A percentile compares a stretch with the other conserved stretches of the same genome.
Conservation (phyloP, 2,797 vertebrate species). For the Periparus ater region DNA sequence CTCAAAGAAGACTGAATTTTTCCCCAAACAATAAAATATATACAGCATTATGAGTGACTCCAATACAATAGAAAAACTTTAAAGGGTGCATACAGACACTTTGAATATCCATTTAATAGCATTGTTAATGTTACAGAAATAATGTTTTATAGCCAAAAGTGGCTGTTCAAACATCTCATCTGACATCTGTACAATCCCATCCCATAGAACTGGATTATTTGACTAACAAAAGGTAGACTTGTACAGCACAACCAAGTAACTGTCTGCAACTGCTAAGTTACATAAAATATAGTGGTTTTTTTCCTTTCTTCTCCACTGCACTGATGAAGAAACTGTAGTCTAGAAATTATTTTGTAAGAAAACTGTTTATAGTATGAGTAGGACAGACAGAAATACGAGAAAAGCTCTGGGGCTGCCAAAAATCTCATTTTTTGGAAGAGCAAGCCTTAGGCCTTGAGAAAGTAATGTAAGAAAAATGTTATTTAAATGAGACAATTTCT, state of each 20-base stretch:
- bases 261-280: slow-evolving; percentile 33
- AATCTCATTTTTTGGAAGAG: slow-evolving; percentile 62
- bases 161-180: background rate
- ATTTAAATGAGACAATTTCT: slow-evolving; percentile 74
- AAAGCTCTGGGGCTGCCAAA: slow-evolving; percentile 54
- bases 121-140: background rate
- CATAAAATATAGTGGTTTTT: slow-evolving; percentile 17
- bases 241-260: background rate
- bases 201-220: background rate
- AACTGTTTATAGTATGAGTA: slow-evolving; percentile 69
- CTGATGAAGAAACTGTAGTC: slow-evolving; percentile 40
- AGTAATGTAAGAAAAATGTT: slow-evolving; percentile 71
- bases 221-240: background rate
- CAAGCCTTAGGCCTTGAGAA: slow-evolving; percentile 53
- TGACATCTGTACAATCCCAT: background rate
- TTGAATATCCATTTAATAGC: background rate
- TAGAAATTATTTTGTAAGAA: slow-evolving; percentile 70
- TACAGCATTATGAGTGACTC: background rate
- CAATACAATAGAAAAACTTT: background rate
- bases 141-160: background rate
- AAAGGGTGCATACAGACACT: background rate
- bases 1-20: background rate
- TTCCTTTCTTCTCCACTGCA: background rate
- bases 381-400: slow-evolving; percentile 72
- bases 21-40: background rate